Base-by-base conservation (phyloP, 64 coral and sea anemone species). In the Trachythela sp. region DNA sequence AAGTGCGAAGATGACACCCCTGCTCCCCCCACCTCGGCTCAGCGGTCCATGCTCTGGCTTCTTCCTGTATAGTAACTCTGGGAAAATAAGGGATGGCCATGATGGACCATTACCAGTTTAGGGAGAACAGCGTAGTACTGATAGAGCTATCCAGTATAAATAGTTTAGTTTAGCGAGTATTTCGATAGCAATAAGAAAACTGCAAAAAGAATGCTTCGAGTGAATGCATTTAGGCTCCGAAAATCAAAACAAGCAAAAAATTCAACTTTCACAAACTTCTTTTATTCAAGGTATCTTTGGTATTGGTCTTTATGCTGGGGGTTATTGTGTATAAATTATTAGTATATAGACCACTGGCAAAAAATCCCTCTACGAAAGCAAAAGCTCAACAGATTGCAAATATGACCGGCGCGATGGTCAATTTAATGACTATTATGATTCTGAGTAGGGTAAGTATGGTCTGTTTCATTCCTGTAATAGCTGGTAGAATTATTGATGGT, bases 361-460 rank as follows among this genome's bases (percentile, higher is more conserved):
- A 89, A 15, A 99, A 95, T 51, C 84, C 94, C 24, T 88, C 93
- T 0, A 99, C 96, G 45, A 90, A 94, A 59, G 89, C 89, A 22
- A 92, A 94, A 33, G 96, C 96, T 35, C 91, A 91, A 29, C 96
- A 99, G 77, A 99, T 99, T 29, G 96, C 96, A 8, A 99, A 99
- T 84, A 87, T 92, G 22, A 91, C 96, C 45, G 96, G 96, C 34
- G 96, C 96, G 22, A 92, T 99, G 84, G 96, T 99, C 30, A 99
- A 99, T 91, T 99, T 99, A 91, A 95, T 91, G n/a, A 99, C 94
- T 20, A 99, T 99, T 45, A 99, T 99, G 96, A 99, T 99, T 20
- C 91, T 99, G 8, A 99, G 96, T 54, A 95, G 96, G 89, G 96
- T 99, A 35, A 87, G 93, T 76, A 90, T 30, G 0, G 8, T 54